Evolutionary conservation across 2,113 vertebrate species (phyloP).

Genomic region (Setophaga coronata): DNA sequence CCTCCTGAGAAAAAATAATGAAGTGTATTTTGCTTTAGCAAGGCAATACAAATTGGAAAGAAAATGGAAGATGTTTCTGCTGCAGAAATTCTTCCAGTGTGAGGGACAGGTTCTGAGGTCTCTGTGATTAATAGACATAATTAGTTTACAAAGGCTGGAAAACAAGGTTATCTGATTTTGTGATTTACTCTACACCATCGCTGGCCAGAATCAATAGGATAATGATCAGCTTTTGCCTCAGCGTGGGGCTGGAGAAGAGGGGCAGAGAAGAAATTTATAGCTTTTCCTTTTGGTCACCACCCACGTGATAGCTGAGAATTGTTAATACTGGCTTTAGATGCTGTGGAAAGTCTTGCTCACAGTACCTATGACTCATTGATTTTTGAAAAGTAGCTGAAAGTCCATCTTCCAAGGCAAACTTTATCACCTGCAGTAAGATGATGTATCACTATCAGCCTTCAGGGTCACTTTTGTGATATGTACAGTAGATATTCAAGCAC

Average conservation of each 20-base stretch:
- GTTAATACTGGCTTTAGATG: background rate
- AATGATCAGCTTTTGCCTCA: slow-evolving; percentile 55
- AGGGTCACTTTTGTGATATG: background rate
- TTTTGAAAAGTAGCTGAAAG: background rate
- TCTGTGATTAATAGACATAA: slow-evolving; percentile 77
- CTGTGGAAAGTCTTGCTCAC: background rate
- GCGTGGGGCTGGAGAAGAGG: background rate
- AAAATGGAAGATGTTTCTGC: background rate
- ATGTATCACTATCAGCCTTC: background rate
- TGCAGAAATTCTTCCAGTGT: slow-evolving; percentile 21
- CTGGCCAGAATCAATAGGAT: slow-evolving; percentile 64
- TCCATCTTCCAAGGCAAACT: background rate
- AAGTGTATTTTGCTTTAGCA: slow-evolving; percentile 8
- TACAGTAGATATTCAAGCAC: background rate
- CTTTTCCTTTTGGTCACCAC: background rate
- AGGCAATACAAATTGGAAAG: background rate
- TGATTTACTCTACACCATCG: slow-evolving; percentile 10
- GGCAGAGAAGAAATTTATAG: background rate
- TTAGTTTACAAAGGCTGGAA: slow-evolving; percentile 73
- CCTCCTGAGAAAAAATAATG: background rate
- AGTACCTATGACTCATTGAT: background rate
- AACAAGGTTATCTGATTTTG: slow-evolving; percentile 71
- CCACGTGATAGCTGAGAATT: background rate
- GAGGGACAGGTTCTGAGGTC: slow-evolving; percentile 31
- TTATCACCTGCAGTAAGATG: background rate